Base-by-base conservation (phyloP, 2,888 invertebrate genomes). In the Phengaris alcon region DNA sequence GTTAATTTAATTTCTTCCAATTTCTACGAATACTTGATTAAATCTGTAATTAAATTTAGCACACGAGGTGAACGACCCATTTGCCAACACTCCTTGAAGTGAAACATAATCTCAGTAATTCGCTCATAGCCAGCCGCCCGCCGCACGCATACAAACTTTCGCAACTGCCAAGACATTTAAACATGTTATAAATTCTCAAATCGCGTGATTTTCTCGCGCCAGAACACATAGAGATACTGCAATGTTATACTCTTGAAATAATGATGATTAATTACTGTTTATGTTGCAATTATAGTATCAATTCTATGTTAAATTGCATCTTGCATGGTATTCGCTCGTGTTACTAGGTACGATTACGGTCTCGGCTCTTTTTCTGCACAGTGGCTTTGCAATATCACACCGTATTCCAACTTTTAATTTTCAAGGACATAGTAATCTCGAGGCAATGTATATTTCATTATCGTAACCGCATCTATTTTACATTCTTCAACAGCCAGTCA, bases 141-240 rank as follows among this genome's bases (percentile, higher is more conserved):
- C 46, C 35, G 44, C 46, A 44, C 6, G 35, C 44, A 68, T 10
- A 22, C 15, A 69, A 48, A 54, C 72, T 72, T 72, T 72, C 72
- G 54, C 72, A 72, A 54, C 69, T 48, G 70, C 52, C 51, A 54
- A 52, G 72, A 68, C 68, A 35, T 35, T 69, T 54, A 52, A 72
- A 70, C n/a, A 70, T 64, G 46, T 72, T 72, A 52, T 52, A 72
- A 52, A 72, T 72, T 72, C 72, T 54, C 52, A 72, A 54, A 72
- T 72, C 72, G 72, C 72, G 72, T 72, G 72, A 52, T 52, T 72
- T 9, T 48, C 46, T 48, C 69, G 69, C 69, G 48, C 46, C 10
- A 48, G 46, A 48, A 69, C 69, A n/a, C 48, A 35, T 35, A 69
- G 46, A 70, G 13, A 22, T 1, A 13, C 68, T 44, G 12, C 35